phyloP scores from a whole-genome alignment of 1,140 invertebrate species.

The Drosophila lini region DNA sequence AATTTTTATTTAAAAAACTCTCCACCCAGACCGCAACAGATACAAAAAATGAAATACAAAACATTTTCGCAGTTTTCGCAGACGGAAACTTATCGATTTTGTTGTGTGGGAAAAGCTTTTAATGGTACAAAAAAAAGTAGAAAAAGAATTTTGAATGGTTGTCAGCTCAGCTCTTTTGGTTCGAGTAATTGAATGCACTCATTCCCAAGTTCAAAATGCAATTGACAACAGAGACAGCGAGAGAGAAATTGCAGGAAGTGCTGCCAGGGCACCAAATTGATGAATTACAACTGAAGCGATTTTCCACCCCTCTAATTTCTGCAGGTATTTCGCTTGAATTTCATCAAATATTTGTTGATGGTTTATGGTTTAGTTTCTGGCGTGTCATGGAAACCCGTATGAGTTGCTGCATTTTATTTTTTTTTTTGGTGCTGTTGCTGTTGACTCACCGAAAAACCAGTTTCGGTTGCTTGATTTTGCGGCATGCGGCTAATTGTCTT shows the following conservation, averaged over 20 bases:
- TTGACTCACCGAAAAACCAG: constrained; percentile 69
- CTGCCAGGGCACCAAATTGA: constrained; percentile 13
- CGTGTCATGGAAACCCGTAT: constrained; percentile 43
- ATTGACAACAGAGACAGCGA: constrained; percentile 24
- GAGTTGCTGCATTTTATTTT: neutral
- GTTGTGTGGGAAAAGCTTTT: constrained; percentile 62
- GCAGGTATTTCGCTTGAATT: constrained; percentile 15
- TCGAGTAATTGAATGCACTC: constrained; percentile 72
- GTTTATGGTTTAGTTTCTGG: constrained; percentile 28
- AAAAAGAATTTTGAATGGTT: constrained; percentile 27
- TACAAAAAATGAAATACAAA: constrained; percentile 24
- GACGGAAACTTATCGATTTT: constrained; percentile 54
- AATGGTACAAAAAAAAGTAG: constrained; percentile 63
- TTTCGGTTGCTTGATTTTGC: constrained; percentile 63
- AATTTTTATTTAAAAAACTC: constrained; percentile 45
- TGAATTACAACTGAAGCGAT: constrained; percentile 34
- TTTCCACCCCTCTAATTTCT: constrained; percentile 7
- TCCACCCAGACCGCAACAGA: constrained; percentile 13
- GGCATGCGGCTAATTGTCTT: constrained; percentile 79
- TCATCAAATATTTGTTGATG: constrained; percentile 15
- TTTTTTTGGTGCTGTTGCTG: neutral
- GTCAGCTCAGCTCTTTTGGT: constrained; percentile 37
- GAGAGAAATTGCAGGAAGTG: constrained; percentile 26
- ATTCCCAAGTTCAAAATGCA: constrained; percentile 34
- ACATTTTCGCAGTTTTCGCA: constrained; percentile 35